These are phyloP conservation scores for Tautogolabrus adspersus DNA, from an alignment of 2,113 vertebrate genomes.

Conservation along the genomic window DNA sequence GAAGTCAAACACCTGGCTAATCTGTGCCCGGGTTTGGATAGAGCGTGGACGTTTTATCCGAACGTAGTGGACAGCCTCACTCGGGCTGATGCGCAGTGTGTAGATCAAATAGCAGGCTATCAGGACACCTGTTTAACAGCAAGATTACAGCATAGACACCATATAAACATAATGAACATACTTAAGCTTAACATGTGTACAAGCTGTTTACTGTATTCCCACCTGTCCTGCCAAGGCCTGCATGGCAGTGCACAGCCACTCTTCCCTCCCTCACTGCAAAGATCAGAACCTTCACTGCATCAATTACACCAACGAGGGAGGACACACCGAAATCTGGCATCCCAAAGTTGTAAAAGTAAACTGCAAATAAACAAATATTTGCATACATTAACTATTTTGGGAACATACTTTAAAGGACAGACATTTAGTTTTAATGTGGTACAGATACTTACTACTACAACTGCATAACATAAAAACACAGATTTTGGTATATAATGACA, in stretches of 20 bases:
- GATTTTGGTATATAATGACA: background rate
- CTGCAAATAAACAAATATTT: conserved; percentile 68
- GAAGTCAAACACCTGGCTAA: conserved; percentile 86
- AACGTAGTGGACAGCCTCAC: conserved; percentile 85
- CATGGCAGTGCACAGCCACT: conserved; percentile 87
- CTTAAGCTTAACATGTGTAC: background rate
- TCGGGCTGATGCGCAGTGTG: conserved; percentile 82
- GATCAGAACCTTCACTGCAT: conserved; percentile 85
- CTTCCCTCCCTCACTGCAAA: conserved; percentile 84
- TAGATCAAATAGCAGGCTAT: conserved; percentile 88
- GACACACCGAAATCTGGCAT: conserved; percentile 86
- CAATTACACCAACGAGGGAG: conserved; percentile 80
- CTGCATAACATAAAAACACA: background rate
- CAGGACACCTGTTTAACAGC: conserved; percentile 80
- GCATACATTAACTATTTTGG: background rate
- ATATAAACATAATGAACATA: background rate
- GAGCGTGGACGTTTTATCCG: conserved; percentile 84
- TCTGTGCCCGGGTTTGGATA: conserved; percentile 85
- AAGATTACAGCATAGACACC: background rate
- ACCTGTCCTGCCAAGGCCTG: conserved; percentile 87
- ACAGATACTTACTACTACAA: too few species aligned
- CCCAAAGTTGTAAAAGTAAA: conserved; percentile 89
- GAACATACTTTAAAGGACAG: background rate
- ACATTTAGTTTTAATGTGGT: background rate
- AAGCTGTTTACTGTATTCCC: conserved; percentile 8